Conservation (phyloP, 1,140 invertebrate species). For the Triops cancriformis region DNA sequence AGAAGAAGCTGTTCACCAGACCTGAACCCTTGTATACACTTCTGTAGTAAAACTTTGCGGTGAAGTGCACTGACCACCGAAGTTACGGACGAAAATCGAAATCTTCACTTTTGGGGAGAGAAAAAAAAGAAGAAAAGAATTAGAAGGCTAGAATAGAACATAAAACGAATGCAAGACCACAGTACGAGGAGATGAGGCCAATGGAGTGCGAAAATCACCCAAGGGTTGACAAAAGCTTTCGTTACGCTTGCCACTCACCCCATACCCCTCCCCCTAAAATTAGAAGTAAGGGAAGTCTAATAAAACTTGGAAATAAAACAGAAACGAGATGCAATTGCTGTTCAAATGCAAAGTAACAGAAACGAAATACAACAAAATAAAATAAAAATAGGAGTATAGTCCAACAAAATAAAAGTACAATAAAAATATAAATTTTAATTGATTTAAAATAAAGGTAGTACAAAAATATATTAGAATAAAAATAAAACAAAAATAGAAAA, state of each 20-base stretch:
- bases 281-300: too few species aligned
- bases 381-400: too few species aligned
- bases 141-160: too few species aligned
- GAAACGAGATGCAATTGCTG: too few species aligned
- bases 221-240: conserved; percentile 1
- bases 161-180: neutral
- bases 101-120: neutral
- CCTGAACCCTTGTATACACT: neutral
- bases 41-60: neutral
- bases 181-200: neutral
- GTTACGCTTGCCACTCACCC: neutral
- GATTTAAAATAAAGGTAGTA: too few species aligned
- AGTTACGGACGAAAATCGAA: neutral
- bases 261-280: neutral
- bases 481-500: too few species aligned
- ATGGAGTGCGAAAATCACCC: conserved; percentile 13
- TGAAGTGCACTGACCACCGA: neutral
- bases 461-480: too few species aligned
- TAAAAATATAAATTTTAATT: too few species aligned
- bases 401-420: too few species aligned
- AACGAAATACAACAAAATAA: too few species aligned
- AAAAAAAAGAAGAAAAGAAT: neutral
- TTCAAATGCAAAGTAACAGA: too few species aligned
- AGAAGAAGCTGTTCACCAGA: neutral
- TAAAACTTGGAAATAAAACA: too few species aligned